Base-by-base conservation (phyloP, 2,797 vertebrate species). In the Ceryle rudis region DNA sequence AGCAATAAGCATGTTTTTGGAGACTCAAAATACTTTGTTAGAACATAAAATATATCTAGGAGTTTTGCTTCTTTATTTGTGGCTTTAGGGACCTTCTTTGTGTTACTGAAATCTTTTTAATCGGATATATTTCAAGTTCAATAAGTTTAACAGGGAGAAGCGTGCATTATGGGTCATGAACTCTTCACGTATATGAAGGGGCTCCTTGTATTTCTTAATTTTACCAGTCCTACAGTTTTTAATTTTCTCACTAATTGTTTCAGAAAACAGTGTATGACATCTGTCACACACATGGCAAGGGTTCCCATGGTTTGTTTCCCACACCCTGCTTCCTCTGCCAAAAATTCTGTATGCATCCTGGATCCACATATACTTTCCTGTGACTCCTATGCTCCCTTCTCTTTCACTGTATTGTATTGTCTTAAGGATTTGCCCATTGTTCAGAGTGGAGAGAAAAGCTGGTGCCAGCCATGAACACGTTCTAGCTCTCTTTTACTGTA, bases 391-490 rank as follows among this genome's bases (percentile, higher is more conserved):
- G 89, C 25, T 91, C 46, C 28, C 25, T 72, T 71, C 26, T 73
- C 19, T 81, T 91, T 70, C 39, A 29, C 35, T 39, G 4, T 81
- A n/a, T 61, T 81, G 46, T 35, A 72, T 31, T 81, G 22, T 70
- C 47, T 72, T 60, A 54, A 81, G 58, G 57, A 47, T 94, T 94
- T 94, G 58, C 46, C 62, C 11, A 2, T 86, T 29, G 49, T 84
- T 86, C 25, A 47, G 12, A 51, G 14, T 39, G 28, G n/a, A 15
- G 19, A 64, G 49, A 92, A 84, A 74, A 64, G 2, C 46, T 75
- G 29, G 10, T 86, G 39, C 39, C 58, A 72, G 62, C 25, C 19
- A 17, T 54, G 21, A 90, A 47, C n/a, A 55, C 23, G 10, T 62
- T 88, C 42, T 39, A 62, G 29, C 26, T 65, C 62, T 94, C 90